These are phyloP conservation scores for Eupelmus urozonus DNA, from an alignment of 2,888 invertebrate genomes.

Conservation along the genomic window DNA sequence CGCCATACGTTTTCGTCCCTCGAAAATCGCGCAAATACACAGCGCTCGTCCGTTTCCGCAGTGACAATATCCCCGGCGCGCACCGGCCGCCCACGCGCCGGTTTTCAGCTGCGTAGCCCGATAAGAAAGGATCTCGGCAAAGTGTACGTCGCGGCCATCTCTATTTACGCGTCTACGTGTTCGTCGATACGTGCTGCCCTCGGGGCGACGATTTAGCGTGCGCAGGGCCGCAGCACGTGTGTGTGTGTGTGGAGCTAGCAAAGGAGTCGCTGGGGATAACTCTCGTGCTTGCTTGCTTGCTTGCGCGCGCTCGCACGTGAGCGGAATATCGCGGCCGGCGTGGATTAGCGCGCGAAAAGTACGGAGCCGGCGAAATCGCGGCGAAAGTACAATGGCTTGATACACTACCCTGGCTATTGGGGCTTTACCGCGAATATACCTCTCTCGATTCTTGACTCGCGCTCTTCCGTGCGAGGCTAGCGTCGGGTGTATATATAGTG, in stretches of 20 bases:
- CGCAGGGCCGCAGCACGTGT: slow-evolving; percentile 33
- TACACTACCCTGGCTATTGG: slow-evolving; percentile 32
- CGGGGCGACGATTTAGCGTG: slow-evolving; percentile 45
- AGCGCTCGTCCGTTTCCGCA: too few species aligned
- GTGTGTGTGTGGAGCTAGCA: slow-evolving; percentile 37
- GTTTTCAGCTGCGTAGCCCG: neutral
- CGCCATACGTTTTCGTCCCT: slow-evolving; percentile 35
- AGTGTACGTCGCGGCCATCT: slow-evolving; percentile 27
- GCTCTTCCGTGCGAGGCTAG: neutral
- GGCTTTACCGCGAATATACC: slow-evolving; percentile 5
- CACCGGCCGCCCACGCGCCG: neutral
- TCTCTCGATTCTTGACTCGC: neutral
- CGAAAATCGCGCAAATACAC: slow-evolving; percentile 23
- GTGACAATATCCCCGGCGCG: too few species aligned
- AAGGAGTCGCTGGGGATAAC: slow-evolving; percentile 60
- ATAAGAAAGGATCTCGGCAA: slow-evolving; percentile 12
- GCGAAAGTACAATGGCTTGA: slow-evolving; percentile 31
- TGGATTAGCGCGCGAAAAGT: slow-evolving; percentile 60
- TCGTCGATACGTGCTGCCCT: slow-evolving; percentile 48
- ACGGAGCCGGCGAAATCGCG: slow-evolving; percentile 40
- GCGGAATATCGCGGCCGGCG: slow-evolving; percentile 60
- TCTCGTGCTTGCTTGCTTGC: too few species aligned
- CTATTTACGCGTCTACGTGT: slow-evolving; percentile 57
- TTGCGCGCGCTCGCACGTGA: too few species aligned
- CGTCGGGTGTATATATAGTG: neutral